Conservation (phyloP, 2,797 vertebrate genomes). For the Psittacula echo region DNA sequence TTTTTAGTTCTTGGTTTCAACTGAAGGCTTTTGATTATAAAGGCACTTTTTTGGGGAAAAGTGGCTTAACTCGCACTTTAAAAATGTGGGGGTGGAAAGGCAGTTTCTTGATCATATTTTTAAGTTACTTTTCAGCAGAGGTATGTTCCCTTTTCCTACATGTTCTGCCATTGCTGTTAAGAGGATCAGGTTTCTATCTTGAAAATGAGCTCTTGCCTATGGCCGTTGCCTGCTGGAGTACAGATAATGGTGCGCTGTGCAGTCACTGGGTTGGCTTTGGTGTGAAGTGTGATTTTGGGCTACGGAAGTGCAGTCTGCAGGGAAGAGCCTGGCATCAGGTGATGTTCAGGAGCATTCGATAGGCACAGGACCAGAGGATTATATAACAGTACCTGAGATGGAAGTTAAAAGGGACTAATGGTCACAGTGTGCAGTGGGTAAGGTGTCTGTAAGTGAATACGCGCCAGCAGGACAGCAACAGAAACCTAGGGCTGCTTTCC, state of each 20-base stretch:
- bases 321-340: rapidly evolving
- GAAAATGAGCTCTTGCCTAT: neutral
- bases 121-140: neutral
- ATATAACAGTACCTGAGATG: rapidly evolving
- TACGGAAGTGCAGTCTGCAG: rapidly evolving
- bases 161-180: too few species aligned
- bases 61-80: neutral
- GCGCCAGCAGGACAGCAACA: rapidly evolving
- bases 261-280: neutral
- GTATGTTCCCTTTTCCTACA: rapidly evolving
- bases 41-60: neutral
- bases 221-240: neutral
- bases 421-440: rapidly evolving
- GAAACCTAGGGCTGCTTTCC: rapidly evolving
- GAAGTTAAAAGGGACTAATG: rapidly evolving
- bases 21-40: neutral
- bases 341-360: neutral
- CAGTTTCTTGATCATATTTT: neutral
- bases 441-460: neutral
- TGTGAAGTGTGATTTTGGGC: neutral
- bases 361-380: neutral
- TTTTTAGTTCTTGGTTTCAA: neutral
- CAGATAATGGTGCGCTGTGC: rapidly evolving
- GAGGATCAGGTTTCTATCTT: neutral
- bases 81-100: neutral